Percentiles rank a stretch among this genome's conserved stretches.
Evolutionary conservation across 2,113 vertebrate species (phyloP).

Genomic region (Setophaga kirtlandii): DNA sequence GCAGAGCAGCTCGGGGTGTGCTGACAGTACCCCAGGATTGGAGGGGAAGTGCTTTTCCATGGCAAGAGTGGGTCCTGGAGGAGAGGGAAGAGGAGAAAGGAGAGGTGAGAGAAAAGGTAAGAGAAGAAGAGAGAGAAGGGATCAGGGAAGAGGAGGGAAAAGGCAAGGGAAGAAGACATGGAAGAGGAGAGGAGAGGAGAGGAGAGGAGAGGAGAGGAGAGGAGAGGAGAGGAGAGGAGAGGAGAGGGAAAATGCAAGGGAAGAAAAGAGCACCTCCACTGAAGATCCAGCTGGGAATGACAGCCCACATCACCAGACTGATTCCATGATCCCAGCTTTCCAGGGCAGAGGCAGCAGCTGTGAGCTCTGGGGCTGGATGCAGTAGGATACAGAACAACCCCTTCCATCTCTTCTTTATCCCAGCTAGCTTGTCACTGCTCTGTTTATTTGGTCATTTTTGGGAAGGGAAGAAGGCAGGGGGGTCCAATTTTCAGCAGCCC

Average conservation of each 20-base stretch:
- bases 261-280: neutral
- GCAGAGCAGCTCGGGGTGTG: neutral
- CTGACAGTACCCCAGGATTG: neutral
- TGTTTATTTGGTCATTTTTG: constrained; percentile 16
- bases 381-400: neutral
- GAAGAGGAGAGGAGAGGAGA: neutral
- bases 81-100: neutral
- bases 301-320: neutral
- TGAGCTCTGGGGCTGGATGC: neutral
- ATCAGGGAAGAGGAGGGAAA: too few species aligned
- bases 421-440: neutral
- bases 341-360: rapidly evolving
- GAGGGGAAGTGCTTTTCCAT: neutral
- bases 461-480: neutral
- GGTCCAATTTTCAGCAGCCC: constrained; percentile 14
- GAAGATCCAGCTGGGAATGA: neutral
- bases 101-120: neutral
- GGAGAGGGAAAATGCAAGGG: too few species aligned
- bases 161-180: too few species aligned
- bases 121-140: neutral
- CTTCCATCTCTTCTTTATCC: neutral
- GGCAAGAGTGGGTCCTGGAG: neutral
- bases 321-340: neutral
- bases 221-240: too few species aligned
- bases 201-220: neutral